Conservation (phyloP, 2,888 invertebrate species). For the Mesopsocus fuscifrons region DNA sequence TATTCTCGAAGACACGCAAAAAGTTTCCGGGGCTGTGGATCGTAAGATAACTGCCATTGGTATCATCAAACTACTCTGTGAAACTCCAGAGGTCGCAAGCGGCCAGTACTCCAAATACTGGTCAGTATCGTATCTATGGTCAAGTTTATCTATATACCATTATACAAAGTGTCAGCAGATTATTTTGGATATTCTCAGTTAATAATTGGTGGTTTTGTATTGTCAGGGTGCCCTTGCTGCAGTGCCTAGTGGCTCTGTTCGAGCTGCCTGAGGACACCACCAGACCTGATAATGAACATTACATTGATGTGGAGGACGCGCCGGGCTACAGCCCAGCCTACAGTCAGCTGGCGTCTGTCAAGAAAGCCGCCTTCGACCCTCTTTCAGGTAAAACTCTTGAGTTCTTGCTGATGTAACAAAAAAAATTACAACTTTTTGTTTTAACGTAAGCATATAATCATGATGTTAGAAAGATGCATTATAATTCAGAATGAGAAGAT, state of each 20-base stretch:
- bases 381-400: conserved; percentile 44
- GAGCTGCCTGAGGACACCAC: conserved; percentile 75
- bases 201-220: no score
- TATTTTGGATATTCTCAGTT: conserved; percentile 5
- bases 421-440: no score
- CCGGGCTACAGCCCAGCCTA: conserved; percentile 76
- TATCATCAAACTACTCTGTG: conserved; percentile 64
- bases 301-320: conserved; percentile 70
- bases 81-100: conserved; percentile 44
- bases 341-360: conserved; percentile 73
- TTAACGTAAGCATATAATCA: no score
- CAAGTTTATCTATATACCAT: background rate
- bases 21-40: conserved; percentile 63
- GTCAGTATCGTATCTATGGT: conserved; percentile 27
- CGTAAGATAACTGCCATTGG: conserved; percentile 85
- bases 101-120: conserved; percentile 39
- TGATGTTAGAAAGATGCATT: no score
- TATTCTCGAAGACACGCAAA: conserved; percentile 67
- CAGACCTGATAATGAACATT: conserved; percentile 63
- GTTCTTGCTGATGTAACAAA: no score
- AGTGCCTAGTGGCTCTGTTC: conserved; percentile 67
- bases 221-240: conserved; percentile 29
- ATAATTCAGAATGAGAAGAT: no score
- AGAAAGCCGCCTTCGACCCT: conserved; percentile 52
- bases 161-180: background rate